These are phyloP conservation scores for Neosilurus mollespiculum DNA, from an alignment of 2,797 vertebrate genomes.

Conservation along the genomic window DNA sequence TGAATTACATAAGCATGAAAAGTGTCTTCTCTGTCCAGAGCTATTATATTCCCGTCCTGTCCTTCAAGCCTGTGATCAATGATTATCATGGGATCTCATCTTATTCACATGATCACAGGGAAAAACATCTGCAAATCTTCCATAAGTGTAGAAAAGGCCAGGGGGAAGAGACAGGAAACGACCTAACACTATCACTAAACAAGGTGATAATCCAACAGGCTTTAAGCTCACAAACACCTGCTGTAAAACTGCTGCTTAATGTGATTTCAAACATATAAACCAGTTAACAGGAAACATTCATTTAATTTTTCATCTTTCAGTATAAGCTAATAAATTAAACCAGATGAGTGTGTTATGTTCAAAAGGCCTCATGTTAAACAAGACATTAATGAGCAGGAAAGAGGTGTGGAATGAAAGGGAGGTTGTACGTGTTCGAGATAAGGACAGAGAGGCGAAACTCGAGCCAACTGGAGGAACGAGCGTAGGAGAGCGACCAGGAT, in stretches of 20 bases:
- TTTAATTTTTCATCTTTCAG: not conserved
- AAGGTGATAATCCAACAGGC: not conserved
- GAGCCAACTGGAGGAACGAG: slow-evolving; percentile 4
- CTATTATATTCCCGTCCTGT: too few species aligned
- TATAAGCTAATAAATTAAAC: not conserved
- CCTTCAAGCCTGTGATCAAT: too few species aligned
- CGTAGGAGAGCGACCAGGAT: slow-evolving; percentile 5
- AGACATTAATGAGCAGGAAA: slow-evolving; percentile 21
- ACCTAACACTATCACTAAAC: not conserved
- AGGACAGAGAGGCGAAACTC: slow-evolving; percentile 17
- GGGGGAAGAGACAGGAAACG: slow-evolving; percentile 5
- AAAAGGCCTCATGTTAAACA: not conserved
- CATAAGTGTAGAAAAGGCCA: slow-evolving; percentile 17
- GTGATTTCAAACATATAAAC: not conserved
- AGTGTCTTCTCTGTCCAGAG: too few species aligned
- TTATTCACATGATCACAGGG: not conserved
- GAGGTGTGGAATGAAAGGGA: slow-evolving; percentile 18
- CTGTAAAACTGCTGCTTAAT: not conserved
- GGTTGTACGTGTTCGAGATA: slow-evolving; percentile 28
- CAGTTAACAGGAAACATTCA: not conserved
- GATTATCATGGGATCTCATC: not conserved
- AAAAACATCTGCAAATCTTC: not conserved
- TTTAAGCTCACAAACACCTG: not conserved
- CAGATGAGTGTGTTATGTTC: not conserved
- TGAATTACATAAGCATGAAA: too few species aligned